Evolutionary conservation across 2,113 vertebrate genomes (phyloP).

Genomic region (Mola mola): DNA sequence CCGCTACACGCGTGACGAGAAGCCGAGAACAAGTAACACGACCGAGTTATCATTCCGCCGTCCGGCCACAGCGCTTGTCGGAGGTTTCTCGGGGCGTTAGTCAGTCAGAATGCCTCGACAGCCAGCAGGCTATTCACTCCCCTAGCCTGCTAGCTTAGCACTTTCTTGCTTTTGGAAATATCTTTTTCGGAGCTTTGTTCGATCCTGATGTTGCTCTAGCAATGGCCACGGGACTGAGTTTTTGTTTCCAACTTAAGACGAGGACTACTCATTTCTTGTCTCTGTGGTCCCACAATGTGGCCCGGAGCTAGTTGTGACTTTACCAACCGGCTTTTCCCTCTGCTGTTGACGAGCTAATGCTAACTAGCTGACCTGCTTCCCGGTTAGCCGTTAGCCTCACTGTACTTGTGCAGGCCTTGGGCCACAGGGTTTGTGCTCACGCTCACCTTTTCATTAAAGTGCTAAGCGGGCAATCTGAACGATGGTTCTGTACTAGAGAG

Average conservation of each 20-base stretch:
- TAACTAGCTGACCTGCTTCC: slow-evolving; percentile 63
- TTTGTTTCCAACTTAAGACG: not conserved
- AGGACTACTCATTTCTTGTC: not conserved
- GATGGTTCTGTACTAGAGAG: not conserved
- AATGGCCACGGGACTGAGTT: accelerated
- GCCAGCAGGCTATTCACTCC: slow-evolving; percentile 74
- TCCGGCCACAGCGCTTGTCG: slow-evolving; percentile 31
- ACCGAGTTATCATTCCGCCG: not conserved
- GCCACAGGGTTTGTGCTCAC: slow-evolving; percentile 42
- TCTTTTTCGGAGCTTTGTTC: slow-evolving; percentile 35
- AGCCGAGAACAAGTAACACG: slow-evolving; percentile 6
- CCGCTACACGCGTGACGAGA: slow-evolving; percentile 1
- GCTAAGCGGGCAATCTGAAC: slow-evolving; percentile 15
- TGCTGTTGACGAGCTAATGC: slow-evolving; percentile 67
- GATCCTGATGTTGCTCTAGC: not conserved
- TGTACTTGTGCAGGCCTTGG: slow-evolving; percentile 57
- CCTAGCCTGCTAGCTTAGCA: slow-evolving; percentile 74
- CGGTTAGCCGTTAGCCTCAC: slow-evolving; percentile 52
- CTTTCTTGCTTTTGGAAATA: slow-evolving; percentile 65
- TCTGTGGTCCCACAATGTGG: not conserved
- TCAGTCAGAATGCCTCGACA: slow-evolving; percentile 73
- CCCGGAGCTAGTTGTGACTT: slow-evolving; percentile 61
- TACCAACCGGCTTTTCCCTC: slow-evolving; percentile 75
- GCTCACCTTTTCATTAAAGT: slow-evolving; percentile 36
- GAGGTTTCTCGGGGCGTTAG: slow-evolving; percentile 80